Evolutionary conservation across 2,888 invertebrate genomes (phyloP), one percentile per base, ranked within the genome.

Genomic region (Furcula furcula): DNA sequence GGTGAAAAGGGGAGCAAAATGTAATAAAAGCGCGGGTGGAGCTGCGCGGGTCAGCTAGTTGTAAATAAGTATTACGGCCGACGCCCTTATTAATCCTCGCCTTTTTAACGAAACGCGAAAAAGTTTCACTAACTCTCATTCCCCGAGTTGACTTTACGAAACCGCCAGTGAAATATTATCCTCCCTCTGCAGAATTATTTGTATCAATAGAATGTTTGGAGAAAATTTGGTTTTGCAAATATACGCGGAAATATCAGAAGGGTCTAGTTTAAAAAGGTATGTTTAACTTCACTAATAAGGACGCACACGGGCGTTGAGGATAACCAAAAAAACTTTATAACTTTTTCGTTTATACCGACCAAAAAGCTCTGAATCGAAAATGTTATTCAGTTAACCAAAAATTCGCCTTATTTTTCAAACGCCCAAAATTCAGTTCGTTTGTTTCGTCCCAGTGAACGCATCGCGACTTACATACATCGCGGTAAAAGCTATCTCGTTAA

Each of bases 11-110:
- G n/a, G n/a, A n/a, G n/a, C n/a, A n/a, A n/a, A n/a, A n/a, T n/a
- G n/a, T n/a, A n/a, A n/a, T n/a, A n/a, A n/a, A n/a, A n/a, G n/a
- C n/a, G n/a, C n/a, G n/a, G n/a, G n/a, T n/a, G n/a, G n/a, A n/a
- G n/a, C n/a, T n/a, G n/a, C 83, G 71, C 80, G 85, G 80, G 75
- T 78, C 70, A 78, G 85, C 84, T 86, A 84, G 86, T 86, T 85
- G 84, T 88, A 86, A 88, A 88, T 88, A 86, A 87, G 85, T 82
- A 82, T 85, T 74, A 77, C 73, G 64, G 61, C 62, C 76, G 66
- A 73, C 79, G 72, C 76, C 78, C 71, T 63, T 74, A 86, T 87
- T 88, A 86, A 86, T 84, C 78, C 80, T 51, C 65, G 63, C 48
- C 55, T 83, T 83, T 85, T 82, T 79, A 81, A 74, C 75, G 76